These are phyloP conservation scores for Petrophora chlorosata DNA, from an alignment of 2,888 invertebrate species.

Conservation along the genomic window DNA sequence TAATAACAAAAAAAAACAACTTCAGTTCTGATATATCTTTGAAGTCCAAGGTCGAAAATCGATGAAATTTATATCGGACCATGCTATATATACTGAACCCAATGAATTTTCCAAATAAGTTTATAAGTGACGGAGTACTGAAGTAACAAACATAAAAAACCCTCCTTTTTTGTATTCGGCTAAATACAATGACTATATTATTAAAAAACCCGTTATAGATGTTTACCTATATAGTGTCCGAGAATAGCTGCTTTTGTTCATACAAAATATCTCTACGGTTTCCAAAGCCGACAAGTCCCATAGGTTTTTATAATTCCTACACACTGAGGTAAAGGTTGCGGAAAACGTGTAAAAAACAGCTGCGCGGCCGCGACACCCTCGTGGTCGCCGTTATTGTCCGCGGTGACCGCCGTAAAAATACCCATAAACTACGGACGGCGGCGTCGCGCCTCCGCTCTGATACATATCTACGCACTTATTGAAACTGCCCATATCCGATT, in stretches of 20 bases:
- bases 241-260: not conserved
- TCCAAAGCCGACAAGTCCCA: constrained; percentile 32
- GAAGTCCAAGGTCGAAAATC: too few species aligned
- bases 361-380: constrained; percentile 76
- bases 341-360: constrained; percentile 85
- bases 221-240: too few species aligned
- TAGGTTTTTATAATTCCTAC: constrained; percentile 45
- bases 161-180: too few species aligned
- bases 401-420: constrained; percentile 67
- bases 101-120: too few species aligned
- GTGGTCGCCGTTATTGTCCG: constrained; percentile 74
- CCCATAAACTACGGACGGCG: constrained; percentile 66
- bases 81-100: too few species aligned
- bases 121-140: too few species aligned
- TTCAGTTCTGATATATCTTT: too few species aligned
- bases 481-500: constrained; percentile 56
- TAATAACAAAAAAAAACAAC: too few species aligned
- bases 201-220: too few species aligned
- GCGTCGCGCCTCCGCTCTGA: constrained; percentile 45
- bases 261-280: constrained; percentile 6
- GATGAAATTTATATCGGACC: too few species aligned
- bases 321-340: constrained; percentile 65
- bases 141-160: too few species aligned
- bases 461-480: constrained; percentile 65
- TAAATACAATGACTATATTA: too few species aligned